Conservation (phyloP, 2,797 vertebrate genomes). For the Botia almorhae region DNA sequence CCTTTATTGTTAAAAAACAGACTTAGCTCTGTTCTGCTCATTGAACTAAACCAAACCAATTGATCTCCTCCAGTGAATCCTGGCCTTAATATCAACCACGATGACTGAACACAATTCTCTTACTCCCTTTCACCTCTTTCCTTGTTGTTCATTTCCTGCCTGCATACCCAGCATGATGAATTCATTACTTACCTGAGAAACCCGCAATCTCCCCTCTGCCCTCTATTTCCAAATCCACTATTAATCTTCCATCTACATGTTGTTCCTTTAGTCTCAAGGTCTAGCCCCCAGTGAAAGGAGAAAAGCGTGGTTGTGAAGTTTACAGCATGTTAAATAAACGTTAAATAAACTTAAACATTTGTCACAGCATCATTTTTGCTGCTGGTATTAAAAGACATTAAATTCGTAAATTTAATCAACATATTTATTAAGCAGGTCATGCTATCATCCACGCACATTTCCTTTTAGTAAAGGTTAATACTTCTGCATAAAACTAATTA, state of each 20-base stretch:
- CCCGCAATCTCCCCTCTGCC: constrained; percentile 61
- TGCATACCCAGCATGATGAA: constrained; percentile 18
- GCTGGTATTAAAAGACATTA: not conserved
- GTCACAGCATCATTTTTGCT: not conserved
- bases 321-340: not conserved
- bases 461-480: not conserved
- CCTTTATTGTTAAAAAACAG: not conserved
- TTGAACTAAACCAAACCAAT: constrained; percentile 48
- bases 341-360: not conserved
- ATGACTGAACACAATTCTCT: constrained; percentile 46
- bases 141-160: constrained; percentile 49
- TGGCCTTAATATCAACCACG: constrained; percentile 38
- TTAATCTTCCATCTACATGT: constrained; percentile 65
- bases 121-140: constrained; percentile 22
- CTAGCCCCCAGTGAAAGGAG: not conserved
- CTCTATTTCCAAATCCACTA: constrained; percentile 74
- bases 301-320: not conserved
- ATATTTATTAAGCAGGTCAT: not conserved
- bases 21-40: constrained; percentile 25
- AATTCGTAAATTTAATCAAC: not conserved
- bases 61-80: constrained; percentile 22
- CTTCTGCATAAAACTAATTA: not conserved
- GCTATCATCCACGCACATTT: not conserved
- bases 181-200: constrained; percentile 61
- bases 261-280: constrained; percentile 46